A percentile compares a stretch with the other conserved stretches of the same genome.
Conservation (phyloP, 2,113 vertebrate genomes). For the Crypturellus undulatus region DNA sequence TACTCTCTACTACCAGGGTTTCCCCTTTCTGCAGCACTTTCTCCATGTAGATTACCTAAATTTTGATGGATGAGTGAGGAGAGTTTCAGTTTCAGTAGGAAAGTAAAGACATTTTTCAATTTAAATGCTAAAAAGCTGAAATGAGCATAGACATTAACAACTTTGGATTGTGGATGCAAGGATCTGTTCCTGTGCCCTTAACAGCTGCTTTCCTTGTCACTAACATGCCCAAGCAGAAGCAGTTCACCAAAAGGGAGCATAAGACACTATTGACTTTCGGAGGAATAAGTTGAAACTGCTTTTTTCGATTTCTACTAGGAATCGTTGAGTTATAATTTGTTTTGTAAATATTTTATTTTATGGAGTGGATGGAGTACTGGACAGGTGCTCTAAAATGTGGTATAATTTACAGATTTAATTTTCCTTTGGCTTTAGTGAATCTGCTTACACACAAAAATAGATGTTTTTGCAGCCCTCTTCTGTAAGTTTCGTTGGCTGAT, state of each 20-base stretch:
- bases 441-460: not conserved
- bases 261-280: not conserved
- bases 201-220: not conserved
- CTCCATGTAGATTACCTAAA: not conserved
- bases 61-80: not conserved
- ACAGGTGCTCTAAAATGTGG: not conserved
- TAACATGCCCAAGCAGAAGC: not conserved
- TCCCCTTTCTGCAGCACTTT: not conserved
- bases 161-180: not conserved
- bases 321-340: not conserved
- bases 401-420: not conserved
- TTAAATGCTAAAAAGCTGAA: not conserved
- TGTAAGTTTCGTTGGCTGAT: not conserved
- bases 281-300: not conserved
- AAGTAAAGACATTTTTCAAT: not conserved
- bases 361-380: not conserved
- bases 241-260: not conserved
- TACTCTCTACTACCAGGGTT: not conserved
- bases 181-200: not conserved
- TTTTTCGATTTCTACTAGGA: not conserved
- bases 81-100: not conserved
- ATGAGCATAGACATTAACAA: not conserved
- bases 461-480: not conserved
- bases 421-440: not conserved
- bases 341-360: not conserved